These are phyloP conservation scores for Muscicapa adusta DNA, from an alignment of 2,113 vertebrate species.

Conservation along the genomic window DNA sequence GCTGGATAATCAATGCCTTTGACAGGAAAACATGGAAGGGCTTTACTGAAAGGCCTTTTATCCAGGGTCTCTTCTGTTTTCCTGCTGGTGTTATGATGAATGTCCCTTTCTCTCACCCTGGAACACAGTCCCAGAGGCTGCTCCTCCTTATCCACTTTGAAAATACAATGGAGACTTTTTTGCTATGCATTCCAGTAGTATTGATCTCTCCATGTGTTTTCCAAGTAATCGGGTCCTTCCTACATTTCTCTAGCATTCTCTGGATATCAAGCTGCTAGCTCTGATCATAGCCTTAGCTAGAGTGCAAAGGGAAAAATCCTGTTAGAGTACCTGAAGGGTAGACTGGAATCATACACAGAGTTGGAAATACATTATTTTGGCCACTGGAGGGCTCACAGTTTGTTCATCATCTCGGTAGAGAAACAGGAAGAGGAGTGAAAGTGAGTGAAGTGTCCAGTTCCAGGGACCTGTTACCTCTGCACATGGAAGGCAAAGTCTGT, in stretches of 20 bases:
- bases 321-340: not conserved
- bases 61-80: not conserved
- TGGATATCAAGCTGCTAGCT: not conserved
- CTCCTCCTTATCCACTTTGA: not conserved
- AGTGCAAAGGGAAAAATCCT: not conserved
- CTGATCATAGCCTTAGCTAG: not conserved
- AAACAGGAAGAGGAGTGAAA: not conserved
- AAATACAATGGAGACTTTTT: not conserved
- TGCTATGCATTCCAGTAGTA: not conserved
- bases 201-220: not conserved
- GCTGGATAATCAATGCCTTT: not conserved
- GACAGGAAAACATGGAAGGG: not conserved
- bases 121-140: not conserved
- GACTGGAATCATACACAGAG: not conserved
- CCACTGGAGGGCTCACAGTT: conserved; percentile 30
- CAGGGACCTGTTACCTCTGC: not conserved
- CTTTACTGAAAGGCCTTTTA: not conserved
- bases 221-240: not conserved
- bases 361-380: not conserved
- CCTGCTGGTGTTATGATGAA: not conserved
- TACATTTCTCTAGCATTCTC: not conserved
- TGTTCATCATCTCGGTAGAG: not conserved
- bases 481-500: accelerated
- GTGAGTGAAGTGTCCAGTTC: not conserved
- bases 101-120: not conserved